Conservation (phyloP, 1,140 invertebrate genomes). For the Diorhabda sublineata region DNA sequence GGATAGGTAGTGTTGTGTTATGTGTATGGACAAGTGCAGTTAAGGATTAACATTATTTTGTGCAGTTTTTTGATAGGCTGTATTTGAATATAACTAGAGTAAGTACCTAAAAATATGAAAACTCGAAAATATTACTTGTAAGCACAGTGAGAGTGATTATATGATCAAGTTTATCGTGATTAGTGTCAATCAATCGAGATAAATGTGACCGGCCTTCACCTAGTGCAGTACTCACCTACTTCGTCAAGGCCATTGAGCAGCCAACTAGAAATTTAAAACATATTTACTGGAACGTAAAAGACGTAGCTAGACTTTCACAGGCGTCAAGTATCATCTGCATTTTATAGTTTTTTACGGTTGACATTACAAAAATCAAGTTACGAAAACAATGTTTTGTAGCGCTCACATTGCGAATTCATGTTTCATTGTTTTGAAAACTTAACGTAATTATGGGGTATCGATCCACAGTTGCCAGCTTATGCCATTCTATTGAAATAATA, state of each 20-base stretch:
- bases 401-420: no score
- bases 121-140: not conserved
- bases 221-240: not conserved
- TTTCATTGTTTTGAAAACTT: no score
- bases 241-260: not conserved
- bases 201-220: conserved; percentile 5
- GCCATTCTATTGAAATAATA: no score
- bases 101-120: conserved; percentile 6
- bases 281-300: not conserved
- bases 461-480: no score
- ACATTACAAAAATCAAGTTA: no score
- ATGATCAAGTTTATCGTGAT: not conserved
- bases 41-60: conserved; percentile 15
- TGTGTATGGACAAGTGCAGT: conserved; percentile 26
- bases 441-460: no score
- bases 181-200: not conserved
- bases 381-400: no score
- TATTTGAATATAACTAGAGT: conserved; percentile 12
- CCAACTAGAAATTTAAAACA: not conserved
- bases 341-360: no score
- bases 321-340: no score
- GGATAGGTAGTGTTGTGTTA: conserved; percentile 22
- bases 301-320: not conserved
- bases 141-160: not conserved
- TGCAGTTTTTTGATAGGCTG: conserved; percentile 21